phyloP scores from a whole-genome alignment of 2,888 invertebrate species.

The Pandemis heparana region DNA sequence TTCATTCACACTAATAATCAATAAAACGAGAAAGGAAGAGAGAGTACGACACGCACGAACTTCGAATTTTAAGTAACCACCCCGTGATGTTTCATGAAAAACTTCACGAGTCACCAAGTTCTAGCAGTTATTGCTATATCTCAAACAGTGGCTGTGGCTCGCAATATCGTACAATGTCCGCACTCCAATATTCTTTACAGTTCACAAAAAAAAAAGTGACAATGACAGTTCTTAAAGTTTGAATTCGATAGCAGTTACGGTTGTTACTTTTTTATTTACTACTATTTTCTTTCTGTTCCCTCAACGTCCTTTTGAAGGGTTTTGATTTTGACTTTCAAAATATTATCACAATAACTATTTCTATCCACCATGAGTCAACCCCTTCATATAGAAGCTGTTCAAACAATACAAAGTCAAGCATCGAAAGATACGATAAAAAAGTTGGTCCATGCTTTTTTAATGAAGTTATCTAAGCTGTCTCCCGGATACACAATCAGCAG shows the following conservation, averaged over 20 bases:
- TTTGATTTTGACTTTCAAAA: neutral
- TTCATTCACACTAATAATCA: too few species aligned
- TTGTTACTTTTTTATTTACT: neutral
- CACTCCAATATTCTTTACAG: too few species aligned
- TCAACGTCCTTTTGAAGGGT: neutral
- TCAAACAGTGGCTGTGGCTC: neutral
- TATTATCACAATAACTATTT: neutral
- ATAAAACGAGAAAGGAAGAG: too few species aligned
- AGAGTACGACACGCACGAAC: too few species aligned
- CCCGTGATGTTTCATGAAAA: neutral
- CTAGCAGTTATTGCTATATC: neutral
- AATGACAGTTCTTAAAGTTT: slow-evolving; percentile 14
- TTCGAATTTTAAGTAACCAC: too few species aligned
- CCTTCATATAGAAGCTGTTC: slow-evolving; percentile 75
- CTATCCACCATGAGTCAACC: slow-evolving; percentile 57
- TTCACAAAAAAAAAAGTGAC: neutral
- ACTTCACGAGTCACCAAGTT: neutral
- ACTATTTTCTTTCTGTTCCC: neutral
- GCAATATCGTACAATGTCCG: too few species aligned
- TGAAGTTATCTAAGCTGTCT: slow-evolving; percentile 61
- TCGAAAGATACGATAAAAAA: slow-evolving; percentile 63
- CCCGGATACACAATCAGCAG: slow-evolving; percentile 64
- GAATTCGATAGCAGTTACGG: slow-evolving; percentile 29
- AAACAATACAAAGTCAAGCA: slow-evolving; percentile 65
- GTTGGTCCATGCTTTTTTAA: slow-evolving; percentile 63